Base-by-base conservation (phyloP, 2,797 vertebrate genomes). In the Acridotheres tristis region DNA sequence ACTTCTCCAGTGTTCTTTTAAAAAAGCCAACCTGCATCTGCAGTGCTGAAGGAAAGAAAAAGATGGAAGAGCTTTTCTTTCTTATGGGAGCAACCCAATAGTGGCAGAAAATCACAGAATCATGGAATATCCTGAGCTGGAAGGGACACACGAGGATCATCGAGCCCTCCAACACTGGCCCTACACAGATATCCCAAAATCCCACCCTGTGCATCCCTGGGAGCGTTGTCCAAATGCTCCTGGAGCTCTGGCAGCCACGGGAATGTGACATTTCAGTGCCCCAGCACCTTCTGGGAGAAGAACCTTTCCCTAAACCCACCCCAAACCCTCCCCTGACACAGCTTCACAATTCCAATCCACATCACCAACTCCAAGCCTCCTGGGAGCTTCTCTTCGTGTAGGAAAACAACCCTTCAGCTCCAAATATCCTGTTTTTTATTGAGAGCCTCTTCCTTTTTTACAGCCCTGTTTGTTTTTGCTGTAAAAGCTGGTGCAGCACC, bases 381-480 rank as follows among this genome's bases (percentile, higher is more conserved):
- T 25, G 63, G 38, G 45, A 29, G 42, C 38, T 80, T 74, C 13
- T 5, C 53, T 47, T 16, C 3, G 6, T 51, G 65, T 5, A 40
- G 57, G 43, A 76, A 89, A 74, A 57, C 84, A 82, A 3, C 61
- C 58, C 40, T 26, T 57, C 23, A 10, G 69, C 73, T 91, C 72
- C 72, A 48, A 72, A 77, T 5, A 65, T 55, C 5, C 4, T 71
- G 51, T 1, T 43, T 91, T 94, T 88, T 80, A 80, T 38, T 0
- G 75, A 63, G 48, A 83, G 3, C 40, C 47, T 63, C 62, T 94
- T 93, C 71, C 36, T 72, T 36, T 90, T 90, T 93, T 65, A 81
- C 72, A 91, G 47, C 78, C 84, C 81, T 34, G 4, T 91, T 94
- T 95, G 85, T 42, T 93, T 93, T 80, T 57, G 90, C 76, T 42